These are phyloP conservation scores for Philotrypesis tridentata DNA, from an alignment of 1,140 invertebrate genomes.

Conservation along the genomic window DNA sequence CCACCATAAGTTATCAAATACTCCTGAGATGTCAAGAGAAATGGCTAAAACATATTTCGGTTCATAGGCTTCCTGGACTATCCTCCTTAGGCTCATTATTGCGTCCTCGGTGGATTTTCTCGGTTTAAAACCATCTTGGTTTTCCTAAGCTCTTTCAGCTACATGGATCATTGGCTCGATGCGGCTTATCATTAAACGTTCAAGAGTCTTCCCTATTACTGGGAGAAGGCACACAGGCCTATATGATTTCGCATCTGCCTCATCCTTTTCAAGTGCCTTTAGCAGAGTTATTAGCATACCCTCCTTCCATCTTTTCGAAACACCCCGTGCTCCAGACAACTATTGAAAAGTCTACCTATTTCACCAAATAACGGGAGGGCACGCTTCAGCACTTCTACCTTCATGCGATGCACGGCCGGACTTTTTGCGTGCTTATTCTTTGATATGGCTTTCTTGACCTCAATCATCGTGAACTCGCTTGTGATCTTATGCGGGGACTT, in stretches of 20 bases:
- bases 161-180: not conserved
- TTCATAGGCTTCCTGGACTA: not conserved
- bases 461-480: not conserved
- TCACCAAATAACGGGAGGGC: not conserved
- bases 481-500: not conserved
- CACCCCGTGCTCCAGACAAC: not conserved
- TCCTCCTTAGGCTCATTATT: not conserved
- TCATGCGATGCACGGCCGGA: not conserved
- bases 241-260: not conserved
- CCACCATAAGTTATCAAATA: slow-evolving; percentile 11
- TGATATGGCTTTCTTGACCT: not conserved
- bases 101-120: slow-evolving; percentile 2
- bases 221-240: not conserved
- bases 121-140: not conserved
- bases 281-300: not conserved
- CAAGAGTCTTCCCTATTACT: not conserved
- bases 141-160: not conserved
- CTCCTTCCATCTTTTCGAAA: slow-evolving; percentile 5
- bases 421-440: not conserved
- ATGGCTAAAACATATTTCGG: not conserved
- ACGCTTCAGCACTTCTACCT: not conserved
- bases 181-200: not conserved
- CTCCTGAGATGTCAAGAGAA: not conserved
- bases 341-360: not conserved
- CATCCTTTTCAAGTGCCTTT: not conserved